A percentile compares a stretch with the other conserved stretches of the same genome.
Conservation (phyloP, 2,888 invertebrate genomes). For the Lycaena phlaeas region DNA sequence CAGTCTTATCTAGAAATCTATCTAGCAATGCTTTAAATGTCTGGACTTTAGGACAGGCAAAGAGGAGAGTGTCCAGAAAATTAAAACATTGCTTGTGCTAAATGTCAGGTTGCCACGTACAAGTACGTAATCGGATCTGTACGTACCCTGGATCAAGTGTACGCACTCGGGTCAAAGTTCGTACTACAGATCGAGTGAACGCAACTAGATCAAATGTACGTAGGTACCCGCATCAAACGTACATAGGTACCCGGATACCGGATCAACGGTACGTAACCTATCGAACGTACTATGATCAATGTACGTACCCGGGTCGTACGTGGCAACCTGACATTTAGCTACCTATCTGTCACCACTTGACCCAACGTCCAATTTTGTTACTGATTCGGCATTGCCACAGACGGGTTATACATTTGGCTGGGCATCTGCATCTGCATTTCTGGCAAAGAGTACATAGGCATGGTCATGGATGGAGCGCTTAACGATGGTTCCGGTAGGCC, state of each 20-base stretch:
- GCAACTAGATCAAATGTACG: neutral
- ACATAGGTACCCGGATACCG: conserved; percentile 16
- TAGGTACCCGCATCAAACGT: too few species aligned
- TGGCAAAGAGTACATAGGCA: conserved; percentile 64
- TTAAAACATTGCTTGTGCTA: conserved; percentile 58
- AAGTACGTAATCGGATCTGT: too few species aligned
- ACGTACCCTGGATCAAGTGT: conserved; percentile 18
- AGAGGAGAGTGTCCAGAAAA: conserved; percentile 34
- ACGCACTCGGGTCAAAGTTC: neutral
- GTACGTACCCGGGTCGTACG: too few species aligned
- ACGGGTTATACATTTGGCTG: conserved; percentile 26
- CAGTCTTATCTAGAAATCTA: conserved; percentile 47
- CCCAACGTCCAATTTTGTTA: conserved; percentile 64
- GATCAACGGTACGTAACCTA: conserved; percentile 61
- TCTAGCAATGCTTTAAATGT: conserved; percentile 39
- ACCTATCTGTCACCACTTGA: conserved; percentile 54
- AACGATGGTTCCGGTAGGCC: conserved; percentile 58
- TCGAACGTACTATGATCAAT: too few species aligned
- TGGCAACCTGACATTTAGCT: conserved; percentile 69
- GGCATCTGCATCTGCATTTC: conserved; percentile 41
- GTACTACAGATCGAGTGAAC: neutral
- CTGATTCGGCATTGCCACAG: conserved; percentile 42
- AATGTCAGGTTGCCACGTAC: conserved; percentile 65
- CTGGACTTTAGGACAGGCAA: conserved; percentile 26
- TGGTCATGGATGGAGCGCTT: conserved; percentile 51